phyloP scores from a whole-genome alignment of 2,888 invertebrate genomes.

The Icerya purchasi region DNA sequence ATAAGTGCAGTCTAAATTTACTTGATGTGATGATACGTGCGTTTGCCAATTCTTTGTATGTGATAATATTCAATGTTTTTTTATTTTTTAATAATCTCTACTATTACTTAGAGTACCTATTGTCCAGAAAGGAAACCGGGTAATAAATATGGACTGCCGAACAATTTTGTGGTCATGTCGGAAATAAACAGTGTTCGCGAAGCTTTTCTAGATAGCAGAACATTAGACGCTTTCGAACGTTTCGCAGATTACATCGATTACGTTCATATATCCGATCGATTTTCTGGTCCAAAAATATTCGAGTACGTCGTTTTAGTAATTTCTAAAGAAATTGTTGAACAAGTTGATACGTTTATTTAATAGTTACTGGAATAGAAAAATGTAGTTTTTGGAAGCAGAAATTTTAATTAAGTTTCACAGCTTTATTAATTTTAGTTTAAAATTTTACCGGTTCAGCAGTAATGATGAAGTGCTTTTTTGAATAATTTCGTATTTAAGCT shows the following conservation, averaged over 20 bases:
- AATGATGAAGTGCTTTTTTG: no score
- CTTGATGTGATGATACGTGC: no score
- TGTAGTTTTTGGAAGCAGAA: no score
- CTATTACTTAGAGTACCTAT: slow-evolving; percentile 45
- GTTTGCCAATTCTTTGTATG: no score
- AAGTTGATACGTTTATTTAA: slow-evolving; percentile 7
- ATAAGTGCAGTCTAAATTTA: no score
- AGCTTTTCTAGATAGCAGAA: slow-evolving; percentile 61
- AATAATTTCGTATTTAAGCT: no score
- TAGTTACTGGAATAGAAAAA: slow-evolving; percentile 34
- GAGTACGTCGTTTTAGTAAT: slow-evolving; percentile 54
- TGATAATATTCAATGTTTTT: no score
- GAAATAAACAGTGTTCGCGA: slow-evolving; percentile 77
- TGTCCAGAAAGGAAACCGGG: slow-evolving; percentile 62
- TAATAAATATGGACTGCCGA: slow-evolving; percentile 58
- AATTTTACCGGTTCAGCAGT: no score
- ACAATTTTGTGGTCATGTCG: slow-evolving; percentile 53
- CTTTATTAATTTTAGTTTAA: no score
- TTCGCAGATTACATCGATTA: slow-evolving; percentile 73
- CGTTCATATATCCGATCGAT: slow-evolving; percentile 94
- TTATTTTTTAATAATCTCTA: no score
- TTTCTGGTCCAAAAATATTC: slow-evolving; percentile 67
- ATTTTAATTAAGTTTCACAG: no score
- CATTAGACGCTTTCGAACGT: slow-evolving; percentile 51
- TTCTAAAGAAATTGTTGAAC: slow-evolving; percentile 6